A percentile compares a stretch with the other conserved stretches of the same genome.
Conservation (phyloP, 2,113 vertebrate species). For the Microcebus griseorufus region DNA sequence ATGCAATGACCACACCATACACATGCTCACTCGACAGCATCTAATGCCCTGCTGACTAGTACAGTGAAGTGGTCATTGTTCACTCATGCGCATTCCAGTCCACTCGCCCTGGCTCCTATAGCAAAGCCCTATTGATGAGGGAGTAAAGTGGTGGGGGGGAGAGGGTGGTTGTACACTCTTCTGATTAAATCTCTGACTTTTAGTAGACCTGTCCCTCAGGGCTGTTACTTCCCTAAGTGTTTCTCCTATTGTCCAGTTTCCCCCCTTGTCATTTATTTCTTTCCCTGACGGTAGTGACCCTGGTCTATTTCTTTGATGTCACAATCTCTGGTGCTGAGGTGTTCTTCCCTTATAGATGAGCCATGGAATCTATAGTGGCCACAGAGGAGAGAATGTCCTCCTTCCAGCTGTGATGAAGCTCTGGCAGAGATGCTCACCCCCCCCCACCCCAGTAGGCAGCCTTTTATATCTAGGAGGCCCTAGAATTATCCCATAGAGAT, state of each 20-base stretch:
- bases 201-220: not conserved
- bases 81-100: too few relatives aligned
- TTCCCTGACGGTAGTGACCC: not conserved
- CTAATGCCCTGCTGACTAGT: too few relatives aligned
- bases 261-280: not conserved
- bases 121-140: not conserved
- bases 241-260: not conserved
- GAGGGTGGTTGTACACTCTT: not conserved
- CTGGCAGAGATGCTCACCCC: not conserved
- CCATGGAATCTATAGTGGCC: not conserved
- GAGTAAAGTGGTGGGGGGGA: not conserved
- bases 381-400: not conserved
- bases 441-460: too few relatives aligned
- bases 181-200: not conserved
- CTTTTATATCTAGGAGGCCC: not conserved
- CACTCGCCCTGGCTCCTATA: not conserved
- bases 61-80: too few relatives aligned
- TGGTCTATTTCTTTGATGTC: not conserved
- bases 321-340: not conserved
- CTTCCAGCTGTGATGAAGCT: not conserved
- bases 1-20: too few relatives aligned
- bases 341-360: not conserved
- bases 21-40: too few relatives aligned
- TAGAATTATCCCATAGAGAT: not conserved
- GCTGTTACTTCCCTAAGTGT: not conserved